Conservation (phyloP, 2,797 vertebrate genomes). For the Aplochiton taeniatus region DNA sequence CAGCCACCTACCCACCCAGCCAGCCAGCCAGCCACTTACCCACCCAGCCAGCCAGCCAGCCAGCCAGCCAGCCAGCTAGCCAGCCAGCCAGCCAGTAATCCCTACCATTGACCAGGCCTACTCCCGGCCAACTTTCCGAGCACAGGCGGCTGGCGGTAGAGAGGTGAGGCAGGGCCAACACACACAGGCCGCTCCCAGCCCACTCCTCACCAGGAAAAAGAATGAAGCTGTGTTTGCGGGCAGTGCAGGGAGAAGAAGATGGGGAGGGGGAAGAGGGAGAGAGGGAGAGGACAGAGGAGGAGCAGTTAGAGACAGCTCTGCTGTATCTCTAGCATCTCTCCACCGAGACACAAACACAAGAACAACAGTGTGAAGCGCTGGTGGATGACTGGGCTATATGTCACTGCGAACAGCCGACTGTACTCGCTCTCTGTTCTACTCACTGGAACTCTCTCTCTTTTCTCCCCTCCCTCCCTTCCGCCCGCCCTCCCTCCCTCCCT, state of each 20-base stretch:
- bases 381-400: constrained; percentile 43
- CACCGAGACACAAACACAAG: constrained; percentile 1
- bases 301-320: neutral
- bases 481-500: constrained; percentile 3
- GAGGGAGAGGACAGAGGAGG: constrained; percentile 1
- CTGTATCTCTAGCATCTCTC: constrained; percentile 11
- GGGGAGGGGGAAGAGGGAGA: neutral
- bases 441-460: constrained; percentile 1
- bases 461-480: neutral
- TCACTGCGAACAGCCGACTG: constrained; percentile 28
- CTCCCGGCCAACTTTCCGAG: no score
- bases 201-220: neutral
- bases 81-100: no score
- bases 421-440: constrained; percentile 19
- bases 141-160: no score
- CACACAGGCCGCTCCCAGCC: no score
- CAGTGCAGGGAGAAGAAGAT: neutral
- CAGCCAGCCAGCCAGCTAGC: no score
- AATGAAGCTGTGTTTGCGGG: neutral
- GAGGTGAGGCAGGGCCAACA: no score
- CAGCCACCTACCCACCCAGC: no score
- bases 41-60: no score
- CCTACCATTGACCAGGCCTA: no score
- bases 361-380: constrained; percentile 54
- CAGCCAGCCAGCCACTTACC: no score